A percentile compares a stretch with the other conserved stretches of the same genome.
These are phyloP conservation scores for Protaetia brevitarsis DNA, from an alignment of 1,140 invertebrate species.

Conservation along the genomic window DNA sequence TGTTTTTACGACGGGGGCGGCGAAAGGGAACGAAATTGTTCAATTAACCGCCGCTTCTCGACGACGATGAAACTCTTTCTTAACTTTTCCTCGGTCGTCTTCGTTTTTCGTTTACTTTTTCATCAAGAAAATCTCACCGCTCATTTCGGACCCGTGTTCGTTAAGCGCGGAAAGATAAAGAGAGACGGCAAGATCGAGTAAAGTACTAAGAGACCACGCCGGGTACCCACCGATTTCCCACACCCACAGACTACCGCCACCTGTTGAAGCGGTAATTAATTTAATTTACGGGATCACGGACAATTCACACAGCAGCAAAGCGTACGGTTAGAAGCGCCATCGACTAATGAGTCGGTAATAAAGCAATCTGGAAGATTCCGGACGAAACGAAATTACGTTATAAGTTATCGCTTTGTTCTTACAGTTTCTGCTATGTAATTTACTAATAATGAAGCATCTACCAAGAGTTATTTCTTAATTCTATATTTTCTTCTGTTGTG, in stretches of 20 bases:
- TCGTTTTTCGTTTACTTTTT: slow-evolving; percentile 2
- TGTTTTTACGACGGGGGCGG: slow-evolving; percentile 19
- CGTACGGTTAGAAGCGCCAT: slow-evolving; percentile 1
- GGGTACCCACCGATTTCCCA: slow-evolving; percentile 26
- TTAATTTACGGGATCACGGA: slow-evolving; percentile 41
- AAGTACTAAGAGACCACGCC: background rate
- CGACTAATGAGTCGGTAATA: slow-evolving; percentile 26
- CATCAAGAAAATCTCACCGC: background rate
- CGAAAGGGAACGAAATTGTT: slow-evolving; percentile 37
- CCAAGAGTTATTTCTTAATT: background rate
- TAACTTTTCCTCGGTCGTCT: background rate
- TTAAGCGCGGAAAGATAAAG: background rate
- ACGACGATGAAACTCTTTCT: slow-evolving; percentile 35
- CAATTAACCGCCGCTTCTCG: slow-evolving; percentile 37
- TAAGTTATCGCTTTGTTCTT: slow-evolving; percentile 3
- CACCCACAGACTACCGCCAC: slow-evolving; percentile 33
- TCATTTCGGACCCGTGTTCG: slow-evolving; percentile 7
- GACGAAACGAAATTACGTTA: background rate
- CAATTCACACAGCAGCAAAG: slow-evolving; percentile 5
- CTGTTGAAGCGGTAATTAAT: slow-evolving; percentile 43
- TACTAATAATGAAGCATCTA: background rate
- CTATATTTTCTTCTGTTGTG: background rate
- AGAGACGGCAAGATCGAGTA: background rate
- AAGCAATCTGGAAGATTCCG: slow-evolving; percentile 22
- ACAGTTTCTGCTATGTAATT: background rate